Conservation (phyloP, 2,888 invertebrate species). For the Andrena chrysosceles region DNA sequence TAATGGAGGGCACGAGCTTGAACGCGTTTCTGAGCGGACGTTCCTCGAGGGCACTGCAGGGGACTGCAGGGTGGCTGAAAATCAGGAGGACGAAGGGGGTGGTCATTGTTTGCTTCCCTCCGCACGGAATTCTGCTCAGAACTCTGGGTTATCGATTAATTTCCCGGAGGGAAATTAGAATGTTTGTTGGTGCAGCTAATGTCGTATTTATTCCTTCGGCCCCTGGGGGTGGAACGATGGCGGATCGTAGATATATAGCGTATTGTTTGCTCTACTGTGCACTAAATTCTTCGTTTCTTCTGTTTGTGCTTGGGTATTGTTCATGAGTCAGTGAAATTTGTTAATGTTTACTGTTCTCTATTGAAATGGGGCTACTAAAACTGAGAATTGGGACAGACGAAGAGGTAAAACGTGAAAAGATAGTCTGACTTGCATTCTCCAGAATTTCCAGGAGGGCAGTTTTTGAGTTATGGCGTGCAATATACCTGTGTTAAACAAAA, state of each 20-base stretch:
- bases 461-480: too few species aligned
- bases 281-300: neutral
- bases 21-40: neutral
- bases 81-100: neutral
- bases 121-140: neutral
- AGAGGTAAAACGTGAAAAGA: too few species aligned
- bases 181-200: neutral
- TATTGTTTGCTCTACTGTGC: neutral
- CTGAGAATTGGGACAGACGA: too few species aligned
- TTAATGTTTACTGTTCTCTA: too few species aligned
- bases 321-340: too few species aligned
- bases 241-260: neutral
- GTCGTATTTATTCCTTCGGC: neutral
- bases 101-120: conserved; percentile 14
- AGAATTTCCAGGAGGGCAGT: too few species aligned
- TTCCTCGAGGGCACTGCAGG: neutral
- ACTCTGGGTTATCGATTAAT: neutral
- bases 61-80: neutral
- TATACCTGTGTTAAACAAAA: too few species aligned
- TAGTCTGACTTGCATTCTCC: too few species aligned
- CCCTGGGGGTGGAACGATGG: neutral
- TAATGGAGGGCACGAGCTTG: conserved; percentile 54
- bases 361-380: too few species aligned
- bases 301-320: neutral
- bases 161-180: conserved; percentile 11